Base-by-base conservation (phyloP, 1,140 invertebrate genomes). In the Drosophila navojoa region DNA sequence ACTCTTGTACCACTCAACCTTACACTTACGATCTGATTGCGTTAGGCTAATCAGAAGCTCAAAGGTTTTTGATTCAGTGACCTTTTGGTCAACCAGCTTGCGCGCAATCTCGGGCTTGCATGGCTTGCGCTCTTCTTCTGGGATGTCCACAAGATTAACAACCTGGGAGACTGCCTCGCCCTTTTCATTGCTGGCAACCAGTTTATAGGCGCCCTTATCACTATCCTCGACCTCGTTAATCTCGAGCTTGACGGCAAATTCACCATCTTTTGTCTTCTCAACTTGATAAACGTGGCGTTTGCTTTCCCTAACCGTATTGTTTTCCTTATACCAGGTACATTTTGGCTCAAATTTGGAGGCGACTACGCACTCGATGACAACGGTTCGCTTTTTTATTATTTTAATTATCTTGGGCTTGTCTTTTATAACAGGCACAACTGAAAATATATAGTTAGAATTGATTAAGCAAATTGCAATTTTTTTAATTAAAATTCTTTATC, bases 371-470 rank as follows among this genome's bases (percentile, higher is more conserved):
- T 98, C 97, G 78, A 98, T 96, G 66, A 98, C 95, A 59, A 98
- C 96, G 62, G 96, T 97, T 90, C 95, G 96, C 93, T 96, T 97
- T 92, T 97, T 97, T 54, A 97, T 94, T 80, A 98, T 96, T 90
- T 96, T 97, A 76, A 98, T 95, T 49, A 98, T 95, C 92, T 96
- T 97, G 44, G 97, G 97, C 86, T 96, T 97, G 92, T 98, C 96
- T 93, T 97, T 98, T 77, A 98, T 98, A 77, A 98, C 97, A 84
- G 97, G 97, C 92, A 98, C 96, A 94, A 98, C 96, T 97, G 84
- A 63, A 93, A 93, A 90, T 44, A 53, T 38, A 38, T 11, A 38
- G 35, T 38, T 38, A 4, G 35, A 38, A 38, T 38, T 13, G 10
- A 45, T 44, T 15, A 44, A 15, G 7, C 4, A n/a, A 15, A 7